Percentiles rank a stretch among this genome's conserved stretches.
Evolutionary conservation across 2,888 invertebrate genomes (phyloP).

Genomic region (Nematopogon swammerdamellus): DNA sequence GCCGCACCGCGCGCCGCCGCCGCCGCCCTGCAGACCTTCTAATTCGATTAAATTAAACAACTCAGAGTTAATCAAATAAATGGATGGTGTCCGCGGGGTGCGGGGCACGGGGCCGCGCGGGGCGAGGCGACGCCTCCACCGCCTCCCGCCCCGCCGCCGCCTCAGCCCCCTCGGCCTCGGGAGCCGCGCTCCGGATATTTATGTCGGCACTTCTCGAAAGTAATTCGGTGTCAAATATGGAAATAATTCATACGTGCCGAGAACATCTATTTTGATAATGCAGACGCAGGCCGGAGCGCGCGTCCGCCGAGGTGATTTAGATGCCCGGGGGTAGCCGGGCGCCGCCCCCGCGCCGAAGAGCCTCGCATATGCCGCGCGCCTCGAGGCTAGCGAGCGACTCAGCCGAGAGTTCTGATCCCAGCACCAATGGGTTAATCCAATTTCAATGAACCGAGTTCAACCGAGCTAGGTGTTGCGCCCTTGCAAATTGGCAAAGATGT

Average conservation of each 20-base stretch:
- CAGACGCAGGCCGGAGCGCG: slow-evolving; percentile 44
- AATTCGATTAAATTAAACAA: slow-evolving; percentile 59
- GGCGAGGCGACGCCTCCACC: slow-evolving; percentile 15
- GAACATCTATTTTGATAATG: slow-evolving; percentile 55
- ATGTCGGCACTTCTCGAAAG: slow-evolving; percentile 56
- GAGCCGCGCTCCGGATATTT: slow-evolving; percentile 31
- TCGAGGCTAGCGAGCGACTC: too few species aligned
- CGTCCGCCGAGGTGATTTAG: not conserved
- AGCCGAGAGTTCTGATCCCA: too few species aligned
- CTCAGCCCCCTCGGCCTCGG: not conserved
- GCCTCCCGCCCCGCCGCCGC: too few species aligned
- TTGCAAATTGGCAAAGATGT: too few species aligned
- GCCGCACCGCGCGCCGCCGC: too few species aligned
- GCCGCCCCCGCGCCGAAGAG: not conserved
- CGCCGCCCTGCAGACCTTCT: too few species aligned
- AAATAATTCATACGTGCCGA: slow-evolving; percentile 52
- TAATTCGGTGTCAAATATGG: slow-evolving; percentile 58
- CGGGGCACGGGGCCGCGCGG: slow-evolving; percentile 14
- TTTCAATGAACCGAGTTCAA: too few species aligned
- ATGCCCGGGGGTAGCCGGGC: not conserved
- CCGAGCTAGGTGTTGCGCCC: too few species aligned
- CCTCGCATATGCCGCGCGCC: too few species aligned
- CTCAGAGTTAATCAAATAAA: slow-evolving; percentile 59
- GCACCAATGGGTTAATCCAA: too few species aligned
- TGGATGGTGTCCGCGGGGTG: slow-evolving; percentile 39